Base-by-base conservation (phyloP, 1,140 invertebrate species). In the Hyphantria cunea region DNA sequence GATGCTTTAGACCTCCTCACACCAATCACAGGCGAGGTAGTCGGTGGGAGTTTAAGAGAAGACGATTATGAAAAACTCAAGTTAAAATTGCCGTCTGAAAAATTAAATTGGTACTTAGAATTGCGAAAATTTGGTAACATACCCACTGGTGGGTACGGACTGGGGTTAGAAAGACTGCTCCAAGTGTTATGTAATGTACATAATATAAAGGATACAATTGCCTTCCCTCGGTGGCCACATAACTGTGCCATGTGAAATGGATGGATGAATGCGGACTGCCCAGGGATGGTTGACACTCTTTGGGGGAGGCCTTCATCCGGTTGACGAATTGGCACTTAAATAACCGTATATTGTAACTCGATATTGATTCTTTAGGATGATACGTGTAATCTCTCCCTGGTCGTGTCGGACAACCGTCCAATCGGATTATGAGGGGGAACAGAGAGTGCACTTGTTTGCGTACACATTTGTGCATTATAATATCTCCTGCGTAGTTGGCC, bases 211-310 rank as follows among this genome's bases (percentile, higher is more conserved):
- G 98, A 99, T 82, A 95, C 96, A 7, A 94, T 98, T 77, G 96
- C 98, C n/a, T 99, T 99, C 92, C 98, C 98, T 9, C 93, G 98
- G 69, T 98, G 95, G 94, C 94, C 96, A 44, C 96, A 97, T 83
- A 96, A 98, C 67, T 87, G 86, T 80, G 75, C 79, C 67, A 86
- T 87, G 84, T 89, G 79, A 48, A n/a, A 37, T 37, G 8, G 11
- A n/a, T n/a, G n/a, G n/a, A n/a, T n/a, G n/a, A n/a, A n/a, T n/a
- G n/a, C n/a, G n/a, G n/a, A n/a, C n/a, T n/a, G n/a, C n/a, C n/a
- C n/a, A n/a, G n/a, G n/a, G n/a, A n/a, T n/a, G n/a, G n/a, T n/a
- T n/a, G n/a, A n/a, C n/a, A n/a, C n/a, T n/a, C n/a, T n/a, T n/a
- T n/a, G n/a, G n/a, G n/a, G n/a, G n/a, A n/a, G n/a, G n/a, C n/a